phyloP scores from a whole-genome alignment of 2,113 vertebrate species.

The Strix aluco region DNA sequence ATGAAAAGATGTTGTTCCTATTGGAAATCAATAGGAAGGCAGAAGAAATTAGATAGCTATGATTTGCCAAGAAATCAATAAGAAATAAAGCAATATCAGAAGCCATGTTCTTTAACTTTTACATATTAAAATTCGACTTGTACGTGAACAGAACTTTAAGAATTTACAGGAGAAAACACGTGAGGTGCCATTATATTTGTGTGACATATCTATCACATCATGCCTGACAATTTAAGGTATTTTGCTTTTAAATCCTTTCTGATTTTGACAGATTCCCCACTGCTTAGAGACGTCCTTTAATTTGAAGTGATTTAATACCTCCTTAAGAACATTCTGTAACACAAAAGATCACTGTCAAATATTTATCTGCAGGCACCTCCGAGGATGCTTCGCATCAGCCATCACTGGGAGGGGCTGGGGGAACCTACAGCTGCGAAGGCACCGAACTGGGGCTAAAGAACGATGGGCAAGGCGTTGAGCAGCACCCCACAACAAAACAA shows the following conservation, averaged over 20 bases:
- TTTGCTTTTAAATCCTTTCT: not conserved
- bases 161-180: not conserved
- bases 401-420: rapidly evolving
- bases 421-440: not conserved
- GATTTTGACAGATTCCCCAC: not conserved
- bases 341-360: no score
- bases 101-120: not conserved
- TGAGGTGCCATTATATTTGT: not conserved
- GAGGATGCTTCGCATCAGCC: not conserved
- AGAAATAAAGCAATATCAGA: slow-evolving; percentile 61
- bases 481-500: rapidly evolving
- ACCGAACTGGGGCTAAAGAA: rapidly evolving
- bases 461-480: rapidly evolving
- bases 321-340: not conserved
- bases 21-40: slow-evolving; percentile 77
- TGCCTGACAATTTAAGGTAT: not conserved
- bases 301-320: not conserved
- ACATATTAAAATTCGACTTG: not conserved
- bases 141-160: not conserved
- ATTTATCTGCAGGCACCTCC: no score
- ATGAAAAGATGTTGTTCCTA: slow-evolving; percentile 57
- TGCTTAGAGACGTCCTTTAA: not conserved
- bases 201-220: not conserved
- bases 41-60: slow-evolving; percentile 79
- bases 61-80: slow-evolving; percentile 79